Evolutionary conservation across 2,888 invertebrate species (phyloP).

Genomic region (Epirrita christyi): DNA sequence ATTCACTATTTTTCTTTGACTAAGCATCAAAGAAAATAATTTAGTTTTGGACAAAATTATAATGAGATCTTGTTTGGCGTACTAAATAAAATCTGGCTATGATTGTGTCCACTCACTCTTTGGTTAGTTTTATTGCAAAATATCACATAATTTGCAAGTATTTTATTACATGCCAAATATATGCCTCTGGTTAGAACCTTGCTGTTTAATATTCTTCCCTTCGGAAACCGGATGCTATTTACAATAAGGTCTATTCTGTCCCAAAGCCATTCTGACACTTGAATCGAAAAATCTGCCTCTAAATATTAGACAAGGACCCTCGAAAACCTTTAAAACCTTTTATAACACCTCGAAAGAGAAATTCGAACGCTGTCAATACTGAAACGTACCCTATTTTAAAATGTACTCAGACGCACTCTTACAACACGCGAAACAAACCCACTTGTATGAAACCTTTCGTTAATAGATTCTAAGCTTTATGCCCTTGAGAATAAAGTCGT

Average conservation of each 20-base stretch:
- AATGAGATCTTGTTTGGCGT: too few relatives aligned
- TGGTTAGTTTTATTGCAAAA: too few relatives aligned
- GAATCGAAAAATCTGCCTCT: constrained; percentile 30
- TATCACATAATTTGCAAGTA: background rate
- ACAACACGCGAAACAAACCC: constrained; percentile 35
- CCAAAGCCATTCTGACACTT: constrained; percentile 28
- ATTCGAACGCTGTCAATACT: constrained; percentile 39
- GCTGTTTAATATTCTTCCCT: constrained; percentile 13
- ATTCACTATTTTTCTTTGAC: too few relatives aligned
- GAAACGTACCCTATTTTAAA: constrained; percentile 33
- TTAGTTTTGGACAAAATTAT: too few relatives aligned
- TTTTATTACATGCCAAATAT: constrained; percentile 15
- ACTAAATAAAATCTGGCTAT: too few relatives aligned
- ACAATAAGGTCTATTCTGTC: constrained; percentile 28
- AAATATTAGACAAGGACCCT: constrained; percentile 34
- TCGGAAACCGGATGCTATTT: constrained; percentile 23
- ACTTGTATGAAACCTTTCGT: background rate
- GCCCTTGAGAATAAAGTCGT: constrained; percentile 3
- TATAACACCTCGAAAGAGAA: constrained; percentile 45
- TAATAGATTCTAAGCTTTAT: constrained; percentile 24
- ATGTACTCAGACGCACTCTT: constrained; percentile 54
- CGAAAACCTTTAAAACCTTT: constrained; percentile 34
- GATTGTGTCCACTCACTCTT: too few relatives aligned
- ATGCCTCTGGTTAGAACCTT: background rate
- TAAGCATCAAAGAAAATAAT: too few relatives aligned